These are phyloP conservation scores for Festucalex cinctus DNA, from an alignment of 2,113 vertebrate genomes.

Conservation along the genomic window DNA sequence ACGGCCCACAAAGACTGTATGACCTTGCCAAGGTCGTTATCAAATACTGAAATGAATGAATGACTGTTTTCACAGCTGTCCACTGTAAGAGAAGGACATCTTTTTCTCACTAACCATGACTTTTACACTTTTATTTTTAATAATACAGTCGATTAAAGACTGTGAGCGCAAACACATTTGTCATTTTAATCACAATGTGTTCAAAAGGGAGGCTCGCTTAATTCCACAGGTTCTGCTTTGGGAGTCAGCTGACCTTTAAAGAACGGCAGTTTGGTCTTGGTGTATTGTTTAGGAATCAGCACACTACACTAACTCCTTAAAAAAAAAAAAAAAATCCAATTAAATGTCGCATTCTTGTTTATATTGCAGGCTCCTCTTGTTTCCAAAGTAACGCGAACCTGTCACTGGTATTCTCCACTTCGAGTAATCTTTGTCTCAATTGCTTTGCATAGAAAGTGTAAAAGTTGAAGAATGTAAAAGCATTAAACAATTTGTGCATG, in stretches of 20 bases:
- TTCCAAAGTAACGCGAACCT: not conserved
- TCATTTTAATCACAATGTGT: not conserved
- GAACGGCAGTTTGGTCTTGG: not conserved
- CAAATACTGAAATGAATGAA: conserved; percentile 27
- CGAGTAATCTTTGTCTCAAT: not conserved
- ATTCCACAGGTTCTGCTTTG: not conserved
- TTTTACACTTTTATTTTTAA: not conserved
- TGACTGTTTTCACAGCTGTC: conserved; percentile 13
- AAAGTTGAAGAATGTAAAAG: not conserved
- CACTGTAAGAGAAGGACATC: conserved; percentile 7
- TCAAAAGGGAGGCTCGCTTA: not conserved
- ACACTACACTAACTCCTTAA: not conserved
- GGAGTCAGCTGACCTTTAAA: not conserved
- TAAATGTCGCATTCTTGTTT: not conserved
- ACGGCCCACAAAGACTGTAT: not conserved
- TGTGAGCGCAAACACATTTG: not conserved
- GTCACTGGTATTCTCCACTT: not conserved
- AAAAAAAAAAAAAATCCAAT: not conserved
- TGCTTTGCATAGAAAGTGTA: not conserved
- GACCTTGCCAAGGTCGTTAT: conserved; percentile 30
- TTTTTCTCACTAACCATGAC: conserved; percentile 31
- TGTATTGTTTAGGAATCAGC: not conserved
- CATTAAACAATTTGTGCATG: too few species aligned
- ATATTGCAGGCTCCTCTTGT: not conserved
- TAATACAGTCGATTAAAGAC: not conserved